These are phyloP conservation scores for Rhinolophus ferrumequinum DNA, from an alignment of 2,113 vertebrate species.

Conservation along the genomic window DNA sequence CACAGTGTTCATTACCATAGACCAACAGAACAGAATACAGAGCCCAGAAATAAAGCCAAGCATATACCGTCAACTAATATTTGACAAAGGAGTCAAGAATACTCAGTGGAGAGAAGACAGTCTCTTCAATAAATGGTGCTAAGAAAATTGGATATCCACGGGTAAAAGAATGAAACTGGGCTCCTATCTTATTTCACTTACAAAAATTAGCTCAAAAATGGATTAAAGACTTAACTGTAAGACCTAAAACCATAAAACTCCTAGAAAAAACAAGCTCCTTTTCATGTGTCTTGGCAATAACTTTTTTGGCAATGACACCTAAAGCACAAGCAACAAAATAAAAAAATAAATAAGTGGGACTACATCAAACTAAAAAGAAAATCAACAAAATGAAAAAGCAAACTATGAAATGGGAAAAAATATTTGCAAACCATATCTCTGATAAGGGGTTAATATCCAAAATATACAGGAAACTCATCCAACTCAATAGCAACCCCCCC, in stretches of 20 bases:
- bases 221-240: background rate
- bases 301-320: background rate
- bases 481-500: background rate
- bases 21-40: background rate
- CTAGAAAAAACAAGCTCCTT: background rate
- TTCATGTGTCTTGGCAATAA: background rate
- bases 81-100: background rate
- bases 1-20: background rate
- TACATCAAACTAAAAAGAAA: background rate
- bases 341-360: background rate
- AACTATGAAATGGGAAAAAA: background rate
- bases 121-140: background rate
- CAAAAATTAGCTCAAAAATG: background rate
- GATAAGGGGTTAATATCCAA: background rate
- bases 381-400: background rate
- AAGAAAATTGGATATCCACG: background rate
- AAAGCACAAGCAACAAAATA: background rate
- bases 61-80: background rate
- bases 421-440: background rate
- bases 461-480: background rate
- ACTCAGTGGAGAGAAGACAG: background rate
- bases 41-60: background rate
- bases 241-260: background rate
- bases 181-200: background rate
- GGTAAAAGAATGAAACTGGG: background rate